Percentiles rank a stretch among this genome's conserved stretches.
These are phyloP conservation scores for Mesembrinibis cayennensis DNA, from an alignment of 2,113 vertebrate genomes.

Conservation along the genomic window DNA sequence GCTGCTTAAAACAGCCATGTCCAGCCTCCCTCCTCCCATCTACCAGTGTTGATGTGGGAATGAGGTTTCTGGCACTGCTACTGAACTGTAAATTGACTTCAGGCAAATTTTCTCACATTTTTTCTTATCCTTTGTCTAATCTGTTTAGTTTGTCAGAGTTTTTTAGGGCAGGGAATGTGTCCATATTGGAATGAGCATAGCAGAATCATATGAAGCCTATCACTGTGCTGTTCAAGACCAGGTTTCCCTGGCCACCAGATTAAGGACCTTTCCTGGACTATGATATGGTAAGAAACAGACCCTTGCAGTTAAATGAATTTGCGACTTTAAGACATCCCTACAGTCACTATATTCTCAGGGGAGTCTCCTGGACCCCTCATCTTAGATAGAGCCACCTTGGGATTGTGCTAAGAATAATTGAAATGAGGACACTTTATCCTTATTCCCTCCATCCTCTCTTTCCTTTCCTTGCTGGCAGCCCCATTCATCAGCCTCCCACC, in stretches of 20 bases:
- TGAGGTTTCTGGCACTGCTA: background rate
- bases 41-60: background rate
- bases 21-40: background rate
- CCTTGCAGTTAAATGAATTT: background rate
- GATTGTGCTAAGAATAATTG: background rate
- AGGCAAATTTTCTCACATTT: background rate
- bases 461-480: background rate
- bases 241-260: background rate
- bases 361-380: background rate
- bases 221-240: background rate
- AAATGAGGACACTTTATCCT: background rate
- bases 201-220: background rate
- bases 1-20: background rate
- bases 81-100: slow-evolving; percentile 15
- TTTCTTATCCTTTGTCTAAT: background rate
- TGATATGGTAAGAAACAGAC: background rate
- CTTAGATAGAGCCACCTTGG: background rate
- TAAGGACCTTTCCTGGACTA: background rate
- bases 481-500: background rate
- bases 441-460: background rate
- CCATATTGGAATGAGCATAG: background rate
- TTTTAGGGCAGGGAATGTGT: background rate
- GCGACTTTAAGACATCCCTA: background rate
- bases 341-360: background rate
- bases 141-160: background rate